A percentile compares a stretch with the other conserved stretches of the same genome.
These are phyloP conservation scores for Chascanopsetta lugubris DNA, from an alignment of 2,113 vertebrate genomes.

Conservation along the genomic window DNA sequence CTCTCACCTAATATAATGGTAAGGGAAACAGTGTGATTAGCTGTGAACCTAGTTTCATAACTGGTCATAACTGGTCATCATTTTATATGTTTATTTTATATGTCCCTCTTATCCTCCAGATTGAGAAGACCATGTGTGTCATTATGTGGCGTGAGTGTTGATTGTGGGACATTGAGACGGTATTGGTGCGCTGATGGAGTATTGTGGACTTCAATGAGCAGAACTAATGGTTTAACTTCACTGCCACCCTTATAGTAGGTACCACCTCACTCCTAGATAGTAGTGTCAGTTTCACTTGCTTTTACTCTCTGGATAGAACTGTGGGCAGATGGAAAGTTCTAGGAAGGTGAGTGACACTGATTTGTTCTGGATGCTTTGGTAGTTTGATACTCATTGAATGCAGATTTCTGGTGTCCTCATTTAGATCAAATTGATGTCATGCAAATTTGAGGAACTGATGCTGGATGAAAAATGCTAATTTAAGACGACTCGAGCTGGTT, in stretches of 20 bases:
- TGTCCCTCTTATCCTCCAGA: background rate
- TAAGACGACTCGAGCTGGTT: too few relatives aligned
- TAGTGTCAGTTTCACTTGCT: conserved; percentile 44
- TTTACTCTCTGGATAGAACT: conserved; percentile 26
- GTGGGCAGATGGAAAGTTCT: background rate
- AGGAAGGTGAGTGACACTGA: conserved; percentile 15
- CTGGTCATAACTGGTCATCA: too few relatives aligned
- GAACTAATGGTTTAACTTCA: too few relatives aligned
- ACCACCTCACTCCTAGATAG: conserved; percentile 13
- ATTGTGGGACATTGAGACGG: conserved; percentile 20
- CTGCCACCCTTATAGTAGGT: too few relatives aligned
- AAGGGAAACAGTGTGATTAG: too few relatives aligned
- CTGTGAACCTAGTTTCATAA: conserved; percentile 1
- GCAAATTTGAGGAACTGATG: background rate
- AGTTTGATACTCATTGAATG: conserved; percentile 3
- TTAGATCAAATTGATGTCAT: too few relatives aligned
- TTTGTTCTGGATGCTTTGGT: conserved; percentile 14
- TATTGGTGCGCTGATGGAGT: conserved; percentile 1
- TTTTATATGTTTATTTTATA: conserved; percentile 17
- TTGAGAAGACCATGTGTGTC: background rate
- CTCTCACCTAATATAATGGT: too few relatives aligned
- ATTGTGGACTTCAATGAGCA: background rate
- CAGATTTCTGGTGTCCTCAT: background rate
- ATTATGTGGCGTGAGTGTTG: background rate
- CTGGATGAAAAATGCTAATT: too few relatives aligned